Evolutionary conservation across 1,140 invertebrate species (phyloP).

Genomic region (Lasioglossum baleicum): DNA sequence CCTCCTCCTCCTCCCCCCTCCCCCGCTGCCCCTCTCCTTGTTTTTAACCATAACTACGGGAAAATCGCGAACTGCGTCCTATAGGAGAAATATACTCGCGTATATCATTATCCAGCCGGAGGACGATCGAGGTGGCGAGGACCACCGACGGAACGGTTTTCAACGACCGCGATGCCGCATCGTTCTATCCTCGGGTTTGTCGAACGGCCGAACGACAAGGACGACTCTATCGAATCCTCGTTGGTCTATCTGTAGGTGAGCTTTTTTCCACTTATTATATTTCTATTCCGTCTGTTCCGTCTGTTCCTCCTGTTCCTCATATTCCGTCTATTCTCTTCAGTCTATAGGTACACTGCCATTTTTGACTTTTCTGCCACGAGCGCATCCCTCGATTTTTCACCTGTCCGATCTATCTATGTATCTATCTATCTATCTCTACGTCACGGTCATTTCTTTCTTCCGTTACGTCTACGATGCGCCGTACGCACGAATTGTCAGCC

Average conservation of each 20-base stretch:
- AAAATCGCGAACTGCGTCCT: slow-evolving; percentile 22
- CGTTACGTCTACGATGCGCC: slow-evolving; percentile 9
- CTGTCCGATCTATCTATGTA: neutral
- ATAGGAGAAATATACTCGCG: neutral
- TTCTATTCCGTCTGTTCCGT: too few species aligned
- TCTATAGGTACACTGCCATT: too few species aligned
- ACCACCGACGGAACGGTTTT: slow-evolving; percentile 30
- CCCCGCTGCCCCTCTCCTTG: slow-evolving; percentile 5
- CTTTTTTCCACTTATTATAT: neutral
- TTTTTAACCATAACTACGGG: slow-evolving; percentile 1
- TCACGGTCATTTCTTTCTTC: neutral
- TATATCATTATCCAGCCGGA: slow-evolving; percentile 15
- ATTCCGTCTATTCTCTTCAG: too few species aligned
- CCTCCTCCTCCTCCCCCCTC: neutral
- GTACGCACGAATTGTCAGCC: slow-evolving; percentile 23
- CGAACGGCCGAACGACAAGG: slow-evolving; percentile 53
- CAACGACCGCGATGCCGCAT: slow-evolving; percentile 70
- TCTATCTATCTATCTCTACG: neutral
- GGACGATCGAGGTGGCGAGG: slow-evolving; percentile 39
- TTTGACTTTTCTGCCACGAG: slow-evolving; percentile 20
- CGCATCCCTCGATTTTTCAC: slow-evolving; percentile 22
- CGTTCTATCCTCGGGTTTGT: slow-evolving; percentile 63
- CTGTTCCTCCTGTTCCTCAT: too few species aligned
- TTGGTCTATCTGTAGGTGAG: slow-evolving; percentile 56
- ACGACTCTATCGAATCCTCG: slow-evolving; percentile 44